These are phyloP conservation scores for Drosophila serrata DNA, from an alignment of 1,140 invertebrate genomes.

Conservation along the genomic window DNA sequence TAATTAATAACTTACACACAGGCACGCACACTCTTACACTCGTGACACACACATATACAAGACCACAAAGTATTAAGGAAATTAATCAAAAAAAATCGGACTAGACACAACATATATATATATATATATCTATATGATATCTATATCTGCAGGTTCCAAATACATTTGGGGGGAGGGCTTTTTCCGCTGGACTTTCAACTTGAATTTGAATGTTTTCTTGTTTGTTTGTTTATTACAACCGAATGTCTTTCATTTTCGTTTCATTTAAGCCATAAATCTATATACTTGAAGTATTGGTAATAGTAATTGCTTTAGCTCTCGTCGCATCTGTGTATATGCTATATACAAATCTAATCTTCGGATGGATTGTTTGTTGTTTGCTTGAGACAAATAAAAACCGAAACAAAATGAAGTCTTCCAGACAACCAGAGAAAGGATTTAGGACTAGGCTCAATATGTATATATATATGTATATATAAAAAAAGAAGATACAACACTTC, in stretches of 20 bases:
- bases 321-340: not conserved
- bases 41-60: constrained; percentile 10
- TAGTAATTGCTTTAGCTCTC: constrained; percentile 34
- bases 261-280: constrained; percentile 11
- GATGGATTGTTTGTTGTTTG: constrained; percentile 39
- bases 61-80: constrained; percentile 3
- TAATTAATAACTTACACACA: not conserved
- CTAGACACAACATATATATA: constrained; percentile 35
- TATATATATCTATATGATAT: constrained; percentile 19
- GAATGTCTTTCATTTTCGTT: constrained; percentile 26
- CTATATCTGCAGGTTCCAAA: constrained; percentile 18
- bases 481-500: constrained; percentile 1
- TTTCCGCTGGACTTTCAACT: constrained; percentile 25
- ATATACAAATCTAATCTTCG: constrained; percentile 52
- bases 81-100: constrained; percentile 18
- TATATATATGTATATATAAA: not conserved
- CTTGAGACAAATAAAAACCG: not conserved
- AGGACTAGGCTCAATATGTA: constrained; percentile 5
- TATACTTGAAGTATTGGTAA: constrained; percentile 45
- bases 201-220: constrained; percentile 15
- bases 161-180: constrained; percentile 26
- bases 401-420: constrained; percentile 13
- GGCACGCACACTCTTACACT: constrained; percentile 8
- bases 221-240: constrained; percentile 27
- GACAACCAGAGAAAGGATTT: constrained; percentile 11